Evolutionary conservation across 1,140 invertebrate species (phyloP), one percentile per base, ranked within the genome.

Genomic region (Cotesia typhae): DNA sequence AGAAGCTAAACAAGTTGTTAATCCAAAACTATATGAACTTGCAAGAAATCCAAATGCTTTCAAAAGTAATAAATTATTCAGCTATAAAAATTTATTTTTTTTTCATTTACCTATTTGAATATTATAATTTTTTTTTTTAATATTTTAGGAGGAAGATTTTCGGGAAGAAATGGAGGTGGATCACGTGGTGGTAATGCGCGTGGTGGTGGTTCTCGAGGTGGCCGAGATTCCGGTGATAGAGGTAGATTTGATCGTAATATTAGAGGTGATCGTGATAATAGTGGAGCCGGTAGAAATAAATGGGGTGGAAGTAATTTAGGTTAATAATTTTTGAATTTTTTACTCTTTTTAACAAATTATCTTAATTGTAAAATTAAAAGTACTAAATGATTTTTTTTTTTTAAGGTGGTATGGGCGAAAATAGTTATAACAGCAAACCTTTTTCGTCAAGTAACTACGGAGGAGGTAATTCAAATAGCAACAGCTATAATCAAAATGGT

Each of bases 1-100:
- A 74, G 92, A 93, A 83, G 92, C 92, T 4, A 92, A 92, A 67
- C 92, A 93, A 83, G 86, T 89, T 4, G 87, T 93, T 35, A 89
- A 90, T 79, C 89, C 89, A 0, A 87, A 89, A 75, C 78, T 91
- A 0, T 87, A 85, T 55, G 87, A 88, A 61, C 72, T 87, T 4
- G 81, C 85, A 1, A 82, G 82, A 51, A 87, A 86, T 73, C 84
- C 87, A 38, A 82, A 84, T 12, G 74, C 83, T 41, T 87, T 80
- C 66, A 86, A 87, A 80, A 77, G 85, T 87, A 76, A 74, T 75
- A 75, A 5, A 72, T 37, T 6, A 12, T 66, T 47, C 37, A 36
- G 4, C 41, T 41, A 66, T 59, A 59, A 59, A 20, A 35, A 61
- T 61, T 37, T 47, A 47, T 41, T 69, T 12, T 55, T 55, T 12